A percentile compares a stretch with the other conserved stretches of the same genome.
phyloP scores from a whole-genome alignment of 2,888 invertebrate species.

The Cylloceria caligata region DNA sequence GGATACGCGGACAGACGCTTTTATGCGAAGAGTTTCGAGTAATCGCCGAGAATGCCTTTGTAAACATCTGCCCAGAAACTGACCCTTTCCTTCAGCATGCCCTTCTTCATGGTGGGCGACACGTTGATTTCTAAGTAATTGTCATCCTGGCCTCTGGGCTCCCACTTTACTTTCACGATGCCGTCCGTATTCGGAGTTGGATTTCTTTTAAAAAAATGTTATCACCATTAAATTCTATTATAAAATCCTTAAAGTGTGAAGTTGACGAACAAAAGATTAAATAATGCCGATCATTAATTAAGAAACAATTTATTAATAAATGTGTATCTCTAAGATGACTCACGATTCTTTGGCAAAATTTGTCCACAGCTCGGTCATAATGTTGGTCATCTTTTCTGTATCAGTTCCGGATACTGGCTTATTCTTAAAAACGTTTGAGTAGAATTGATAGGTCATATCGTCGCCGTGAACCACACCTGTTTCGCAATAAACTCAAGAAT shows the following conservation, averaged over 20 bases:
- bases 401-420: constrained; percentile 79
- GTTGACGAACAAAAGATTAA: background rate
- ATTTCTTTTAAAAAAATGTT: constrained; percentile 77
- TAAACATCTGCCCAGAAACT: constrained; percentile 85
- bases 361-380: constrained; percentile 85
- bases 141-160: constrained; percentile 77
- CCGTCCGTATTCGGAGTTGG: constrained; percentile 82
- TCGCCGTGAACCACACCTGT: constrained; percentile 85
- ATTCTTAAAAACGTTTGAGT: constrained; percentile 81
- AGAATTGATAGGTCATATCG: constrained; percentile 85
- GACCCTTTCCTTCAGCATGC: constrained; percentile 81
- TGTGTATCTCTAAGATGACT: constrained; percentile 49
- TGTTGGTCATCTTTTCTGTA: constrained; percentile 80
- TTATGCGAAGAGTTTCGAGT: constrained; percentile 71
- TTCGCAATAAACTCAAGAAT: constrained; percentile 26
- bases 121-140: constrained; percentile 83
- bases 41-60: constrained; percentile 74
- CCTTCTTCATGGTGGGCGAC: constrained; percentile 77
- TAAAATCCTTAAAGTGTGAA: background rate
- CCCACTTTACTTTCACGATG: constrained; percentile 82
- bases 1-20: background rate
- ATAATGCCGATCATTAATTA: background rate
- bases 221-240: background rate
- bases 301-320: background rate
- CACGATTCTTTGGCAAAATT: constrained; percentile 85